Percentiles rank a stretch among this genome's conserved stretches.
Evolutionary conservation across 1,140 invertebrate species (phyloP).

Genomic region (Diachasmimorpha longicaudata): DNA sequence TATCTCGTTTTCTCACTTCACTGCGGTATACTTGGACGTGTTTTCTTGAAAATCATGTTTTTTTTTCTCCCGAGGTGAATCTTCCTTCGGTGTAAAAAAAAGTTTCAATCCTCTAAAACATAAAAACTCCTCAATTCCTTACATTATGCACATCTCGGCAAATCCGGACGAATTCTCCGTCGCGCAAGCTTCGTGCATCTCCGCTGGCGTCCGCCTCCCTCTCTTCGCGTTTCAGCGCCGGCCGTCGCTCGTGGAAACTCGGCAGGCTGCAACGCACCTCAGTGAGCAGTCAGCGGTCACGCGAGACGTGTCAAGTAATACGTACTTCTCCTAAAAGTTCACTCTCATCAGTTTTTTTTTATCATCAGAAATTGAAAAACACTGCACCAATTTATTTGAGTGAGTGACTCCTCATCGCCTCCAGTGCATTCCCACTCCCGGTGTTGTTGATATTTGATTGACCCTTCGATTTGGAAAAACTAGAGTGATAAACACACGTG

Average conservation of each 20-base stretch:
- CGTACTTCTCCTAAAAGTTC: neutral
- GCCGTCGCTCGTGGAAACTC: neutral
- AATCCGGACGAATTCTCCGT: neutral
- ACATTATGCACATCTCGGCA: neutral
- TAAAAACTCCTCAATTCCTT: neutral
- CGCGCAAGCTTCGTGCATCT: neutral
- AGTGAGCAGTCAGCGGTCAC: neutral
- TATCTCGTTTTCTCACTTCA: too few relatives aligned
- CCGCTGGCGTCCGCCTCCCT: neutral
- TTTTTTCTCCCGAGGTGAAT: too few relatives aligned
- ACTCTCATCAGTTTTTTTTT: neutral
- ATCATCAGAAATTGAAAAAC: too few relatives aligned
- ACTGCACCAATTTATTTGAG: too few relatives aligned
- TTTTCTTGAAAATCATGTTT: too few relatives aligned
- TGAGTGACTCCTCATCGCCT: too few relatives aligned
- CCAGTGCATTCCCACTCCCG: too few relatives aligned
- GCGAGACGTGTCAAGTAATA: neutral
- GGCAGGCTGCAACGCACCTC: neutral
- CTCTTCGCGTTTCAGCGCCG: neutral
- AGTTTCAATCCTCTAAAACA: neutral
- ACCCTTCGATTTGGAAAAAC: neutral
- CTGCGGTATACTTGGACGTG: too few relatives aligned
- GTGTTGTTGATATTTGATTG: too few relatives aligned
- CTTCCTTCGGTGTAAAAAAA: too few relatives aligned
- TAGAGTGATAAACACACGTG: neutral